phyloP scores from a whole-genome alignment of 2,797 vertebrate species.

The Gallinago solitaria region DNA sequence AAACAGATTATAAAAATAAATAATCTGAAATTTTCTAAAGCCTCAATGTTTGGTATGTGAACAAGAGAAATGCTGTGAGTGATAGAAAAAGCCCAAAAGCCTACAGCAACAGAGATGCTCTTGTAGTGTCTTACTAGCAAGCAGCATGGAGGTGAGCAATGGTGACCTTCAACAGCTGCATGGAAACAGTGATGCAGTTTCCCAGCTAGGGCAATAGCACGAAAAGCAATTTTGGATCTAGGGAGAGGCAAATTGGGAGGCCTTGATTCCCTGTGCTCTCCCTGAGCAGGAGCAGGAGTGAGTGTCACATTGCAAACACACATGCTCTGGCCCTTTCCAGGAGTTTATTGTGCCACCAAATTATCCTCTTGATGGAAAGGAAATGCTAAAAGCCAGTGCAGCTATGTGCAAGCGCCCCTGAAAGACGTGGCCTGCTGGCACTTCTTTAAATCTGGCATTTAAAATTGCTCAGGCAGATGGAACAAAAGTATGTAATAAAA shows the following conservation, averaged over 20 bases:
- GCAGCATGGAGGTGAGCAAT: rapidly evolving
- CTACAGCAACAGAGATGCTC: neutral
- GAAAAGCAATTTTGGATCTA: neutral
- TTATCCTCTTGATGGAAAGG: neutral
- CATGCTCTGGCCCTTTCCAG: neutral
- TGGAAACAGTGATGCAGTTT: neutral
- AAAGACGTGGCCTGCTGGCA: constrained; percentile 48
- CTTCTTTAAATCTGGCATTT: constrained; percentile 73
- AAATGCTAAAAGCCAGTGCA: neutral
- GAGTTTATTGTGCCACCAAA: neutral
- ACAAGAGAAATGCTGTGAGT: neutral
- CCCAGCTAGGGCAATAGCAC: neutral
- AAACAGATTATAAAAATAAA: neutral
- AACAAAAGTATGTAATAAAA: constrained; percentile 75
- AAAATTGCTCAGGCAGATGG: constrained; percentile 75
- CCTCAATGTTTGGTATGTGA: neutral
- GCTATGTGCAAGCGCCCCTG: neutral
- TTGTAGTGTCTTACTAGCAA: neutral
- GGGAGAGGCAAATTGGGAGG: neutral
- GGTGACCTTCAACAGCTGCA: neutral
- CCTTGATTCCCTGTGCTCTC: neutral
- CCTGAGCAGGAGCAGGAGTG: neutral
- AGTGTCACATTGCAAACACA: neutral
- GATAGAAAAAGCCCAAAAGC: neutral
- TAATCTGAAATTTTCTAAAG: neutral